A percentile compares a stretch with the other conserved stretches of the same genome.
phyloP scores from a whole-genome alignment of 37 sponge, comb jelly and placozoan species.

The Crambe crambe region DNA sequence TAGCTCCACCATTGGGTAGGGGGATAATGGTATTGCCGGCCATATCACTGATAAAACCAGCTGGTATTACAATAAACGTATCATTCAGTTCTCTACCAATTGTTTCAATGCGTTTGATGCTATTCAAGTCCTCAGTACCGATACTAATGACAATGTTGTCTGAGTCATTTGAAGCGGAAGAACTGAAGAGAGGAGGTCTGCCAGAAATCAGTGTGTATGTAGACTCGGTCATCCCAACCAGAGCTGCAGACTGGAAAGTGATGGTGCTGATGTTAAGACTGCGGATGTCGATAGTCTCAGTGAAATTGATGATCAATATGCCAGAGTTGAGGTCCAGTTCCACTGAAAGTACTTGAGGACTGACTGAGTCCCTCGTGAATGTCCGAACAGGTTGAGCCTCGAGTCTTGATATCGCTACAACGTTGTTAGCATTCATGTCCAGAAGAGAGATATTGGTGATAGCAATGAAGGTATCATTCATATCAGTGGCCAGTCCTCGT shows the following conservation, averaged over 20 bases:
- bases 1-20: conserved; percentile 30
- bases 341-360: conserved; percentile 46
- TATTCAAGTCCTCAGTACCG: conserved; percentile 73
- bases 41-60: conserved; percentile 64
- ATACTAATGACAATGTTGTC: conserved; percentile 50
- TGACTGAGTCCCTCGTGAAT: conserved; percentile 52
- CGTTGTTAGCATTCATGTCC: conserved; percentile 84
- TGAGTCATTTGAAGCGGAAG: conserved; percentile 41
- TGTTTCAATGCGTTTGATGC: conserved; percentile 70
- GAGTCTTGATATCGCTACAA: conserved; percentile 25
- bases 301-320: conserved; percentile 58
- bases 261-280: conserved; percentile 66
- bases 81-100: conserved; percentile 51
- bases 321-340: conserved; percentile 73
- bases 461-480: conserved; percentile 56
- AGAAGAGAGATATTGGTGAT: conserved; percentile 49
- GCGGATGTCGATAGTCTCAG: conserved; percentile 79
- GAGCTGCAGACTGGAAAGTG: conserved; percentile 54
- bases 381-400: conserved; percentile 41
- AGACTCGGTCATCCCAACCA: not conserved
- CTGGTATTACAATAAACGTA: conserved; percentile 64
- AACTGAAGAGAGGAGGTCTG: conserved; percentile 30
- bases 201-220: conserved; percentile 60
- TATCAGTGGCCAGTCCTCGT: conserved; percentile 57
- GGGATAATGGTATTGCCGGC: conserved; percentile 62